phyloP scores from a whole-genome alignment of 2,797 vertebrate genomes.

The Eulemur coronatus region DNA sequence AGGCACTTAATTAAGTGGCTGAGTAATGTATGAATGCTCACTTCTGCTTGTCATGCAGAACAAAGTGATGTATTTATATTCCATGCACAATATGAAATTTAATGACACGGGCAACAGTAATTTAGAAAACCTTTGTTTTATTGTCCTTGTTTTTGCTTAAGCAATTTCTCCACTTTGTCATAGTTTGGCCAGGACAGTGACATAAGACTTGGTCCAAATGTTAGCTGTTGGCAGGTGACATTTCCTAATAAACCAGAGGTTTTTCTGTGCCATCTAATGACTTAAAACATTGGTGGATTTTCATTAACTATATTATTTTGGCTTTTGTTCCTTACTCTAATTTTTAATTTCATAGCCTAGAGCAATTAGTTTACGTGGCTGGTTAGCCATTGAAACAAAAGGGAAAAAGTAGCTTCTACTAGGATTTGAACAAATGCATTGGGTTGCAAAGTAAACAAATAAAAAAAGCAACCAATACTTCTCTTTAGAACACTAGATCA shows the following conservation, averaged over 20 bases:
- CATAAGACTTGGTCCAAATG: slow-evolving; percentile 75
- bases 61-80: slow-evolving; percentile 91
- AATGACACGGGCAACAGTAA: slow-evolving; percentile 87
- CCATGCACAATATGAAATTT: slow-evolving; percentile 90
- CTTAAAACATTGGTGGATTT: slow-evolving; percentile 50
- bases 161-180: slow-evolving; percentile 69
- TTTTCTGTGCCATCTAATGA: slow-evolving; percentile 57
- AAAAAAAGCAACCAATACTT: not conserved
- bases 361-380: slow-evolving; percentile 57
- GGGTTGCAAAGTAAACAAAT: slow-evolving; percentile 59
- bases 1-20: slow-evolving; percentile 90
- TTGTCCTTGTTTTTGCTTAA: slow-evolving; percentile 82
- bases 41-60: slow-evolving; percentile 89
- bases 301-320: not conserved
- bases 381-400: slow-evolving; percentile 70
- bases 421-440: slow-evolving; percentile 66
- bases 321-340: slow-evolving; percentile 61
- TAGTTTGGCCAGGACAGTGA: slow-evolving; percentile 71
- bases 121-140: slow-evolving; percentile 85
- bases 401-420: slow-evolving; percentile 51
- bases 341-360: slow-evolving; percentile 60
- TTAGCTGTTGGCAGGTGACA: slow-evolving; percentile 72
- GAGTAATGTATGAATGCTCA: slow-evolving; percentile 90
- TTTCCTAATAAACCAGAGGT: slow-evolving; percentile 76
- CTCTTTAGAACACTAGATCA: slow-evolving; percentile 26